Conservation (phyloP, 1,140 invertebrate genomes). For the Orius laevigatus region DNA sequence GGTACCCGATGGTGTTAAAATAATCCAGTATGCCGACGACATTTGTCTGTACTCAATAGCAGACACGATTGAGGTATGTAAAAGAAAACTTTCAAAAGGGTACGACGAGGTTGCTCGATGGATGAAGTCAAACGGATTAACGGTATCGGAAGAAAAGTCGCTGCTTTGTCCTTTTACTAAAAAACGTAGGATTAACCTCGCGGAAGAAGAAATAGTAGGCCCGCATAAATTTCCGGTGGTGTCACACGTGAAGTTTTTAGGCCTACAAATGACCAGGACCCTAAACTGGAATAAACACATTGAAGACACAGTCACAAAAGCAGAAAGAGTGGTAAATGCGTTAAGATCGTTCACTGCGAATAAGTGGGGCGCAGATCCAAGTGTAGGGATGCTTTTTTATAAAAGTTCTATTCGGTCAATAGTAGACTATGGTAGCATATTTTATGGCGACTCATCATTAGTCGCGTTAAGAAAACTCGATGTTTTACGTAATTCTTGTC, state of each 20-base stretch:
- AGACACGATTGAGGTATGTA: neutral
- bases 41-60: neutral
- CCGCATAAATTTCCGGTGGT: neutral
- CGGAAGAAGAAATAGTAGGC: neutral
- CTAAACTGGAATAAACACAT: neutral
- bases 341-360: neutral
- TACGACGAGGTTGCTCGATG: neutral
- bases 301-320: neutral
- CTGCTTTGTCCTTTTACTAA: neutral
- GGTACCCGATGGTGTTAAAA: neutral
- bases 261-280: neutral
- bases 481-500: neutral
- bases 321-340: slow-evolving; percentile 5
- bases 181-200: neutral
- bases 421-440: neutral
- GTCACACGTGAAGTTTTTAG: neutral
- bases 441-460: neutral
- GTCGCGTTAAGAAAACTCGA: neutral
- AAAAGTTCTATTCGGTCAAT: neutral
- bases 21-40: slow-evolving; percentile 5
- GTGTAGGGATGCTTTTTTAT: neutral
- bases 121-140: neutral
- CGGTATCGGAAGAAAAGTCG: neutral
- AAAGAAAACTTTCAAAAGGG: neutral
- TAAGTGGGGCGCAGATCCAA: neutral